Evolutionary conservation across 2,113 vertebrate species (phyloP).

Genomic region (Oreotrochilus melanogaster): DNA sequence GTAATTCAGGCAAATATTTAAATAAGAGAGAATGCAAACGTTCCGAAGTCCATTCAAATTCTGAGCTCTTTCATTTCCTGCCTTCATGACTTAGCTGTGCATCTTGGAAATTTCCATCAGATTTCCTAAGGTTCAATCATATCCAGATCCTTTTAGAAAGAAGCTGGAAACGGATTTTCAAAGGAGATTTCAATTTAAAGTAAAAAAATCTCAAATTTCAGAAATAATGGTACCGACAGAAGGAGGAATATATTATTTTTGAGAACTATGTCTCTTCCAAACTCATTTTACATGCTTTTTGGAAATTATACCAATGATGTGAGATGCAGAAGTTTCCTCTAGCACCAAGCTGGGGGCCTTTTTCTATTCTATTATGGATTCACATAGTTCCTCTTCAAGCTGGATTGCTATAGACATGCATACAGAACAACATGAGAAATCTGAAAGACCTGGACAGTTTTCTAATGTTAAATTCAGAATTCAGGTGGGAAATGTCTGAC

Average conservation of each 20-base stretch:
- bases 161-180: background rate
- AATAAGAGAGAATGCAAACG: background rate
- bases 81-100: background rate
- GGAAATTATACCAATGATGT: background rate
- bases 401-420: background rate
- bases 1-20: slow-evolving; percentile 19
- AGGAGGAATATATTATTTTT: background rate
- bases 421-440: background rate
- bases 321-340: background rate
- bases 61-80: slow-evolving; percentile 3
- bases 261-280: background rate
- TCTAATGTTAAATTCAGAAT: background rate
- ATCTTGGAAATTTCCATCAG: background rate
- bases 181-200: background rate
- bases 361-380: background rate
- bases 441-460: background rate
- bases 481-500: background rate
- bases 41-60: background rate
- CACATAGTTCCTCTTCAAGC: background rate
- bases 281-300: background rate
- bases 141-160: background rate
- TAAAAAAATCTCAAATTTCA: background rate
- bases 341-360: background rate
- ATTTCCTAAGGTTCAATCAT: background rate
- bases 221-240: background rate